These are phyloP conservation scores for Melolontha melolontha DNA, from an alignment of 2,888 invertebrate genomes.

Conservation along the genomic window DNA sequence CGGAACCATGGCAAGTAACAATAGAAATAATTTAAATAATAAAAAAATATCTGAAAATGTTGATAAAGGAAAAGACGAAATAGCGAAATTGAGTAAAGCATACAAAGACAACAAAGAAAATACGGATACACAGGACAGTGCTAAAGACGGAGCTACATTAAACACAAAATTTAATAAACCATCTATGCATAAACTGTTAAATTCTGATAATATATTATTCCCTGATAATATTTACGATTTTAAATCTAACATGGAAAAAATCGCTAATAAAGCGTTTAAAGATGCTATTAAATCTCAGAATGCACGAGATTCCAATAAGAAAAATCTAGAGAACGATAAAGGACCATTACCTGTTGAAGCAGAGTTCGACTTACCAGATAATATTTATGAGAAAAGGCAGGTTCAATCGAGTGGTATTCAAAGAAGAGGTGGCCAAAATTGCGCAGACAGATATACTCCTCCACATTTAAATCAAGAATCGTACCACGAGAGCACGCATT, in stretches of 20 bases:
- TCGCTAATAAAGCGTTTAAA: slow-evolving; percentile 29
- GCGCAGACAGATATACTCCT: slow-evolving; percentile 63
- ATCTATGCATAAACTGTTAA: slow-evolving; percentile 35
- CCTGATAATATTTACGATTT: not conserved
- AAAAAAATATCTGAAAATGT: too few relatives aligned
- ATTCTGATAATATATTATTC: not conserved
- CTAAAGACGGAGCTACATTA: not conserved
- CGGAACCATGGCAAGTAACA: not conserved
- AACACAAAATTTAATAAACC: slow-evolving; percentile 15
- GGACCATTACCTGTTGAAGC: slow-evolving; percentile 39
- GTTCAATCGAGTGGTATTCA: slow-evolving; percentile 55
- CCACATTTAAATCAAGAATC: slow-evolving; percentile 60
- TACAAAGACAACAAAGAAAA: not conserved
- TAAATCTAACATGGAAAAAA: slow-evolving; percentile 17
- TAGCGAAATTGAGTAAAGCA: not conserved
- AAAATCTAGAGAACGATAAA: slow-evolving; percentile 43
- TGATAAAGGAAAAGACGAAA: not conserved
- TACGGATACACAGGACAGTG: not conserved
- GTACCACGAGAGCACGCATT: slow-evolving; percentile 68
- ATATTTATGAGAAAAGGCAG: slow-evolving; percentile 39
- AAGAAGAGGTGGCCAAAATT: slow-evolving; percentile 67
- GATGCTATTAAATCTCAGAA: slow-evolving; percentile 9
- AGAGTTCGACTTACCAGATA: slow-evolving; percentile 26
- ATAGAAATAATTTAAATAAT: too few relatives aligned
- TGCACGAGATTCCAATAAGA: not conserved